These are phyloP conservation scores for Pyralis farinalis DNA, from an alignment of 2,888 invertebrate genomes.

Conservation along the genomic window DNA sequence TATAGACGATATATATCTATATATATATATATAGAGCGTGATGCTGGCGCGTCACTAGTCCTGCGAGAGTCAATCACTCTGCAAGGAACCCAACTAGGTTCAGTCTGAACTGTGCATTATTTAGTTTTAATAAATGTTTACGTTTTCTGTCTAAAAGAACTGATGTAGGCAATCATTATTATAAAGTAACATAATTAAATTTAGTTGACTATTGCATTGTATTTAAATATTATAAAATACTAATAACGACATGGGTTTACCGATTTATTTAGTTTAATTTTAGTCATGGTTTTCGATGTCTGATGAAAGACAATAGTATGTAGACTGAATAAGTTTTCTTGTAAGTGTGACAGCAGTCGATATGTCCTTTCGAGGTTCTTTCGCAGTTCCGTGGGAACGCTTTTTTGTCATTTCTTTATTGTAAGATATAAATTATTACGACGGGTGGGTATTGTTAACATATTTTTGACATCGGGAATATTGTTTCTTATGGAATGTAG, in stretches of 20 bases:
- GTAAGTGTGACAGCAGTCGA: constrained; percentile 41
- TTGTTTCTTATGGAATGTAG: constrained; percentile 37
- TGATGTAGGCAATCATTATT: constrained; percentile 51
- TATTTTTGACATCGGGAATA: constrained; percentile 47
- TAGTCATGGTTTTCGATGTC: constrained; percentile 65
- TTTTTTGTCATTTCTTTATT: constrained; percentile 51
- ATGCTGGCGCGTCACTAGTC: no score
- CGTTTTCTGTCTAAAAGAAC: constrained; percentile 44
- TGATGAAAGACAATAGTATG: constrained; percentile 66
- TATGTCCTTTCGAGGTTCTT: constrained; percentile 47
- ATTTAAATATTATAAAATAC: constrained; percentile 34
- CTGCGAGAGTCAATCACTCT: no score
- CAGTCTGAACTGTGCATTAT: constrained; percentile 7
- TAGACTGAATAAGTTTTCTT: constrained; percentile 74
- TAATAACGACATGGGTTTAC: constrained; percentile 47
- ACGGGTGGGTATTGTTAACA: constrained; percentile 59
- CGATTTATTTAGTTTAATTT: constrained; percentile 39
- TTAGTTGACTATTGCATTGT: constrained; percentile 62
- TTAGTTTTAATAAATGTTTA: constrained; percentile 24
- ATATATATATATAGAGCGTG: no score
- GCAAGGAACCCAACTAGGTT: neutral
- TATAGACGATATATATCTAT: no score
- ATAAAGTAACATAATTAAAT: constrained; percentile 43
- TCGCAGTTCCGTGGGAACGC: constrained; percentile 32
- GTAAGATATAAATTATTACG: constrained; percentile 63